Evolutionary conservation across 1,140 invertebrate genomes (phyloP).

Genomic region (Drosophila ironensis): DNA sequence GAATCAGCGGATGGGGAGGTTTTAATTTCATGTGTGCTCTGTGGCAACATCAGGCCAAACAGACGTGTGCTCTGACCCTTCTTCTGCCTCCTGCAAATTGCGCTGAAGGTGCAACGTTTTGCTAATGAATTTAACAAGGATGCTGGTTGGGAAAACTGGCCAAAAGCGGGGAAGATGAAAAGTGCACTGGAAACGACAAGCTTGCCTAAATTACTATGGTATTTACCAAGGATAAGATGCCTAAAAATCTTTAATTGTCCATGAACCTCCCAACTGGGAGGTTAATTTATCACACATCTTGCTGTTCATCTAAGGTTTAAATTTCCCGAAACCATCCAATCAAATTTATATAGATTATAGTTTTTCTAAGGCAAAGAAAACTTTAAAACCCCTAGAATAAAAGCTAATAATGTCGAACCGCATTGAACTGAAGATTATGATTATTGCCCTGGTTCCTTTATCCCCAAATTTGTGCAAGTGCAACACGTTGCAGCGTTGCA

Average conservation of each 20-base stretch:
- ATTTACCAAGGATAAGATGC: too few species aligned
- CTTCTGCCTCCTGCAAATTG: conserved; percentile 4
- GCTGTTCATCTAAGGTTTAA: too few species aligned
- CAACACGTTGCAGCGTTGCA: conserved; percentile 65
- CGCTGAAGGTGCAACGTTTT: conserved; percentile 76
- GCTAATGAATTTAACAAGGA: conserved; percentile 80
- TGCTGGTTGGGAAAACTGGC: conserved; percentile 18
- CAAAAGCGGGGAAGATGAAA: not conserved
- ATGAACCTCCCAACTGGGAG: too few species aligned
- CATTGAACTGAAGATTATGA: too few species aligned
- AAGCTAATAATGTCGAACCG: too few species aligned
- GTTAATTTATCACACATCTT: too few species aligned
- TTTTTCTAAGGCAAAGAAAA: too few species aligned
- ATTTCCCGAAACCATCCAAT: too few species aligned
- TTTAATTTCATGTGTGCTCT: conserved; percentile 70
- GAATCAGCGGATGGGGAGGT: conserved; percentile 29
- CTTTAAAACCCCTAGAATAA: too few species aligned
- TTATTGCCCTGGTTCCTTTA: not conserved
- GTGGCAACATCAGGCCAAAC: conserved; percentile 75
- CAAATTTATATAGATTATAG: not conserved
- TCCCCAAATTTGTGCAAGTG: not conserved
- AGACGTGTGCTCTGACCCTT: conserved; percentile 53
- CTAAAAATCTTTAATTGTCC: too few species aligned
- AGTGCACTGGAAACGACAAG: conserved; percentile 5
- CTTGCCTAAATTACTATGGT: too few species aligned